Percentiles rank a stretch among this genome's conserved stretches.
Conservation (phyloP, 2,113 vertebrate species). For the Laterallus jamaicensis region DNA sequence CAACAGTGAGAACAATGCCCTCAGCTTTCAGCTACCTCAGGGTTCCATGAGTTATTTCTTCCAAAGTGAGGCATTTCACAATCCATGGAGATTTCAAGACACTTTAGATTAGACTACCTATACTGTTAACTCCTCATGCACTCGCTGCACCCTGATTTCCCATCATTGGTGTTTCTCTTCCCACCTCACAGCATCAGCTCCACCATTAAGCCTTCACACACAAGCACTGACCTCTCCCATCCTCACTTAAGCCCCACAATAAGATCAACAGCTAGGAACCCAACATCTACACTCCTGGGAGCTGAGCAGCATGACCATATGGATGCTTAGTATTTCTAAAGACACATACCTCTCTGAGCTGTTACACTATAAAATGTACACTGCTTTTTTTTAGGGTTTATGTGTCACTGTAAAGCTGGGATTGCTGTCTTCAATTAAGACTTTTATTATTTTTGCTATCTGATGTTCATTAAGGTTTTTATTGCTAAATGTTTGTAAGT, state of each 20-base stretch:
- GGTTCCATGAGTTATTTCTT: neutral
- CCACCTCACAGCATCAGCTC: neutral
- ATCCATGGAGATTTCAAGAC: neutral
- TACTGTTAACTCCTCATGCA: neutral
- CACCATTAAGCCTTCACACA: neutral
- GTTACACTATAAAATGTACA: neutral
- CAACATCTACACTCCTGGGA: neutral
- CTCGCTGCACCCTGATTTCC: neutral
- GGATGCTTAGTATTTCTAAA: neutral
- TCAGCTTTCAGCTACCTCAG: neutral
- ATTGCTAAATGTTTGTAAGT: neutral
- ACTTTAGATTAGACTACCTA: neutral
- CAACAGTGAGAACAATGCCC: neutral
- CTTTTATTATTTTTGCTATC: slow-evolving; percentile 10
- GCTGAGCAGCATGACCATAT: neutral
- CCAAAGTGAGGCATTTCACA: neutral
- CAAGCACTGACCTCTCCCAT: neutral
- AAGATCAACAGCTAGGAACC: neutral
- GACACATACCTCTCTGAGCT: neutral
- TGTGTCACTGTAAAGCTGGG: neutral
- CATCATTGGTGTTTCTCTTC: neutral
- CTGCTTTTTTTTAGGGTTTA: neutral
- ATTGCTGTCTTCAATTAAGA: neutral
- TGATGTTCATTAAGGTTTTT: neutral
- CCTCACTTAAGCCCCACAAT: neutral